Base-by-base conservation (phyloP, 2,888 invertebrate species). In the Seira sanloemensis region DNA sequence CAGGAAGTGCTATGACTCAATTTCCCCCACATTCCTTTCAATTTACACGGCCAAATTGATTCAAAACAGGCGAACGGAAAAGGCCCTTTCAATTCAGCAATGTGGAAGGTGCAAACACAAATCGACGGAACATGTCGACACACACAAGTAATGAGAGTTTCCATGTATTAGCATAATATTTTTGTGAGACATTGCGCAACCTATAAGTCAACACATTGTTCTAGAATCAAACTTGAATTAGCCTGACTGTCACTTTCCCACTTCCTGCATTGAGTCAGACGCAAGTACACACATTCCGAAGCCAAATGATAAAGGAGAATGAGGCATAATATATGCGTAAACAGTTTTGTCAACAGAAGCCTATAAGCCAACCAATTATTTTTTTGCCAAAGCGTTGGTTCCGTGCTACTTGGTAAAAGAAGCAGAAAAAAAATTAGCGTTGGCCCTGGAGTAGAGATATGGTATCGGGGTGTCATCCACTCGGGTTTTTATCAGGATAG, bases 381-480 rank as follows among this genome's bases (percentile, higher is more conserved):
- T 21, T 78, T 68, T 18, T 62, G 12, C 5, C 18, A 74, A 65
- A 80, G 73, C n/a, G 69, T 50, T 65, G 66, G 74, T 82, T 82
- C 82, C 82, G 82, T 37, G 71, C n/a, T 50, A 18, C 71, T 16
- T 62, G 37, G 62, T 23, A 72, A 27, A 25, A 54, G 69, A 74
- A 72, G 65, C 71, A 46, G 50, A 68, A 66, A 72, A 80, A 27
- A 62, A 37, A 37, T 37, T 50, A 50, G 74, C 80, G n/a, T 62
- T 82, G 82, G 66, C 82, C 76, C 76, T 82, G 82, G 71, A 72
- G 25, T 66, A 71, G 69, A 54, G 75, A 65, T 75, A 69, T 81
- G 74, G 69, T 58, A 24, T 71, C 72, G 82, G 82, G 76, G 76
- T 72, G 82, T 82, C 82, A 82, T 71, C 71, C 68, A 74, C 58